phyloP scores from a whole-genome alignment of 2,113 vertebrate genomes.

The Scophthalmus maximus region DNA sequence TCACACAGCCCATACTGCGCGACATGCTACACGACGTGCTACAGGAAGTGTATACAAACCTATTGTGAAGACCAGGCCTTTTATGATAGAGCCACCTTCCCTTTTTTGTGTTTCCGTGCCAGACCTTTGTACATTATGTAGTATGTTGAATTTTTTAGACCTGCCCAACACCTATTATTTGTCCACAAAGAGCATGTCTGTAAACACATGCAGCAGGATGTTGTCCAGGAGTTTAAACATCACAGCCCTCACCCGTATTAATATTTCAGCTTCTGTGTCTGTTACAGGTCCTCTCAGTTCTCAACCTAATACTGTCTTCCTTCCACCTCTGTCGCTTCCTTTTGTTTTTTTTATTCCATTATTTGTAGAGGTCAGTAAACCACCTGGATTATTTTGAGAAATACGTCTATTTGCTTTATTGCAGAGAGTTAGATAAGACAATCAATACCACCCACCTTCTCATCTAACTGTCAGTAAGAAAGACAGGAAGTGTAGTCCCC shows the following conservation, averaged over 20 bases:
- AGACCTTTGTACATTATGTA: conserved; percentile 68
- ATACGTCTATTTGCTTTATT: too few species aligned
- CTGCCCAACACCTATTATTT: conserved; percentile 63
- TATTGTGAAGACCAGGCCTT: conserved; percentile 25
- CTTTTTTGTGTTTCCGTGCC: conserved; percentile 39
- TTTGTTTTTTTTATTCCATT: conserved; percentile 1
- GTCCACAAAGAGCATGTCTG: conserved; percentile 51
- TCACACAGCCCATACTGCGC: too few species aligned
- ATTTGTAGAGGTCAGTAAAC: background rate
- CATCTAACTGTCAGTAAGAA: background rate
- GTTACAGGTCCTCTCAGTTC: conserved; percentile 36
- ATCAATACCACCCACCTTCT: background rate
- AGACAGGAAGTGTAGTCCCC: background rate
- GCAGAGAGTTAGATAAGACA: too few species aligned
- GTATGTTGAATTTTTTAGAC: conserved; percentile 64
- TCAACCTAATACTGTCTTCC: conserved; percentile 6
- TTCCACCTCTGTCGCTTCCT: background rate
- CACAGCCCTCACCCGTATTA: conserved; percentile 59
- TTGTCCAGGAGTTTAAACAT: conserved; percentile 72
- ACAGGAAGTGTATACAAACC: conserved; percentile 33
- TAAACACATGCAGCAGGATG: conserved; percentile 60
- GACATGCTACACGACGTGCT: conserved; percentile 1
- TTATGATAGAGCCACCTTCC: conserved; percentile 45
- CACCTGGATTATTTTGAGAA: background rate
- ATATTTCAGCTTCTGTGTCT: conserved; percentile 63